Conservation (phyloP, 2,113 vertebrate species). For the Odontesthes bonariensis region DNA sequence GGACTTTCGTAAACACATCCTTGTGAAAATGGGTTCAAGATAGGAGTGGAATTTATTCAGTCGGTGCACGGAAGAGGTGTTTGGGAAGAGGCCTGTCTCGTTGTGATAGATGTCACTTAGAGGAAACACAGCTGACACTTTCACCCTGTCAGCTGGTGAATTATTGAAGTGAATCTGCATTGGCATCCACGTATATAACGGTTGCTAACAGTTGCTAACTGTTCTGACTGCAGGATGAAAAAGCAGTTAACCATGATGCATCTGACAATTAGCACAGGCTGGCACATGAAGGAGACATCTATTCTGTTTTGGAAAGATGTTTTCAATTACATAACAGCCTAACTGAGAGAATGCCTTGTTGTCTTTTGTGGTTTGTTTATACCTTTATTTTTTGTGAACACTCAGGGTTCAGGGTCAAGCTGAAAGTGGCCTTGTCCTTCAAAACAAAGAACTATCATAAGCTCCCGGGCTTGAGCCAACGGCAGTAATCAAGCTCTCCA, state of each 20-base stretch:
- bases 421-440: conserved; percentile 62
- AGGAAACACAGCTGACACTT: conserved; percentile 62
- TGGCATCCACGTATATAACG: conserved; percentile 43
- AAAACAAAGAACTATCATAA: conserved; percentile 63
- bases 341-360: conserved; percentile 30
- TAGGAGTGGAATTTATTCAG: conserved; percentile 43
- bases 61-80: conserved; percentile 37
- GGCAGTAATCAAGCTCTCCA: conserved; percentile 53
- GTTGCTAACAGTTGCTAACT: conserved; percentile 23
- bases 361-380: conserved; percentile 32
- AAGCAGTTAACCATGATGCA: conserved; percentile 35
- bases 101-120: conserved; percentile 23
- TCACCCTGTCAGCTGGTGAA: conserved; percentile 53
- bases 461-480: conserved; percentile 41
- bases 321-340: conserved; percentile 43
- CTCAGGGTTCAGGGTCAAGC: conserved; percentile 18
- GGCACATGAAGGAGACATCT: conserved; percentile 37
- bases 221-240: conserved; percentile 29
- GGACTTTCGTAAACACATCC: conserved; percentile 16
- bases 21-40: conserved; percentile 43
- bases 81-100: conserved; percentile 27
- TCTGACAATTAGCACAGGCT: conserved; percentile 40
- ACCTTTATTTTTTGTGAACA: conserved; percentile 31
- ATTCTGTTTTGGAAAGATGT: conserved; percentile 27
- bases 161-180: conserved; percentile 63